These are phyloP conservation scores for Drosophila aff. DNA, from an alignment of 1,140 invertebrate species.

Conservation along the genomic window DNA sequence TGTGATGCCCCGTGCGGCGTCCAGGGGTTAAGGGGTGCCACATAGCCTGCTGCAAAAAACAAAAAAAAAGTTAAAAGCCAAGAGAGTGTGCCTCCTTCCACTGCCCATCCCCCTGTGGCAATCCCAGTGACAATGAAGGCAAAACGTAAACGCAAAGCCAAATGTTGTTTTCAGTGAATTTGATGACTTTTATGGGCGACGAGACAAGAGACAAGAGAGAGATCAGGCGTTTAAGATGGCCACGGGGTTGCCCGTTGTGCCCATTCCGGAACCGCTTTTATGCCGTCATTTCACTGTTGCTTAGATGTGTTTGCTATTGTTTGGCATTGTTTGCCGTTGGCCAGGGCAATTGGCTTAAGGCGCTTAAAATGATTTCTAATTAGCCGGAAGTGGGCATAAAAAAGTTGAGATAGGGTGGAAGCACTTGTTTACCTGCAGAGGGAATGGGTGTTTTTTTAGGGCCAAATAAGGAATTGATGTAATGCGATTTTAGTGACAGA, in stretches of 20 bases:
- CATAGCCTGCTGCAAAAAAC: constrained; percentile 49
- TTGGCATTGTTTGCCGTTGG: constrained; percentile 6
- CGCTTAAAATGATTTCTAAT: constrained; percentile 81
- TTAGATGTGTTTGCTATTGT: constrained; percentile 29
- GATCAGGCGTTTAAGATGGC: constrained; percentile 83
- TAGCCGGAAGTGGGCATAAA: constrained; percentile 41
- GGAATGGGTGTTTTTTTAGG: neutral
- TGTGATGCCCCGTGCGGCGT: constrained; percentile 12
- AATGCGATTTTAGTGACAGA: neutral
- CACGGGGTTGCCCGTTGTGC: constrained; percentile 67
- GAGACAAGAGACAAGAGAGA: constrained; percentile 80
- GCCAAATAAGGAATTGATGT: constrained; percentile 5
- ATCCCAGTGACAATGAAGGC: constrained; percentile 73
- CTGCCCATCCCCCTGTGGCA: constrained; percentile 11
- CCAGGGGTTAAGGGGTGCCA: constrained; percentile 27
- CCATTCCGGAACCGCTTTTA: constrained; percentile 21
- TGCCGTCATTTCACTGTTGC: constrained; percentile 24
- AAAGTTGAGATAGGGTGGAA: constrained; percentile 12
- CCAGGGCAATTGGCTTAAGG: constrained; percentile 77
- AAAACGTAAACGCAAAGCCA: constrained; percentile 80
- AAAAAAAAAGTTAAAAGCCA: constrained; percentile 70
- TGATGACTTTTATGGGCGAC: constrained; percentile 83
- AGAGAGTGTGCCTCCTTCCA: constrained; percentile 27
- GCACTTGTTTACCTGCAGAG: constrained; percentile 14
- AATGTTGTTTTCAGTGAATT: constrained; percentile 84